Evolutionary conservation across 2,888 invertebrate genomes (phyloP), one percentile per base, ranked within the genome.

Genomic region (Pecten maximus): DNA sequence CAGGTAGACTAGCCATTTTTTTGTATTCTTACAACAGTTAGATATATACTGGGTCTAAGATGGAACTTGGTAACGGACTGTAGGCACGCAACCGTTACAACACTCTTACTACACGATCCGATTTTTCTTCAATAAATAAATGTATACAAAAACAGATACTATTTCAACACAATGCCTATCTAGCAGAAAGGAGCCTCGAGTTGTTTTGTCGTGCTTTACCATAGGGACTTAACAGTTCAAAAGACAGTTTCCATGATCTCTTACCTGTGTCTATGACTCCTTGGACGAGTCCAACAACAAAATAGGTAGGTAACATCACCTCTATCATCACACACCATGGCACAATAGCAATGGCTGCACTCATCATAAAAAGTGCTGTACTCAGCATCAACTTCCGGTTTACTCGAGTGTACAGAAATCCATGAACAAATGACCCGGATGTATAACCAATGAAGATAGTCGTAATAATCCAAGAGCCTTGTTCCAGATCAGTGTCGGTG

Each of bases 381-480:
- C 60, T 60, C 6, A 60, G 23, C 60, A 60, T 60, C 60, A 60
- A 60, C 60, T 60, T 60, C 60, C 60, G 60, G 60, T 60, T 60
- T 60, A 60, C 60, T 2, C n/a, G 60, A 60, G n/a, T 23, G 60
- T 60, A 60, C 2, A 60, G 19, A n/a, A 16, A 60, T n/a, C 60
- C 60, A 23, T 60, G 60, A 60, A 60, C n/a, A n/a, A 60, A n/a
- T 60, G 60, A 60, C 19, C 60, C 60, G 23, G 23, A 23, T 60
- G 60, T 60, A 60, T 60, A 60, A 10, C 44, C 60, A 23, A 60
- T 6, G 60, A 60, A 60, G 23, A 60, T 60, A 8, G 60, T n/a
- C 6, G 60, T 60, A 2, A 60, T 60, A 23, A 60, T 60, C 60
- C 60, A 60, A 0, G 60, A 60, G 23, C 60, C 60, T 23, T 60